These are phyloP conservation scores for Notechis scutatus DNA, from an alignment of 2,113 vertebrate species.

Conservation along the genomic window DNA sequence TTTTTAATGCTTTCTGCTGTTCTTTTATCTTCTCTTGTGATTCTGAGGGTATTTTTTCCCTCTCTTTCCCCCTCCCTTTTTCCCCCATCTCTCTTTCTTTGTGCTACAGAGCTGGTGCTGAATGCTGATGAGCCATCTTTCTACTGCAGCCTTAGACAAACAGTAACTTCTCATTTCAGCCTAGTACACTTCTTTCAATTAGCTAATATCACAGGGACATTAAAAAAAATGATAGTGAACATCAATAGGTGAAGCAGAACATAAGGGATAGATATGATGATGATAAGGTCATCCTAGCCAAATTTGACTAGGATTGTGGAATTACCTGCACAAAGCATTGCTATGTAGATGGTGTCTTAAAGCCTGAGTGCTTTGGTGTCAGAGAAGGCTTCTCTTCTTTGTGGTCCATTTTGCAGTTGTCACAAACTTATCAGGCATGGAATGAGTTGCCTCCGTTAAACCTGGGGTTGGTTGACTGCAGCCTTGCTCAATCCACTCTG, in stretches of 20 bases:
- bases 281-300: not conserved
- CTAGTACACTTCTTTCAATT: constrained; percentile 33
- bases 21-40: constrained; percentile 54
- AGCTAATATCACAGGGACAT: constrained; percentile 4
- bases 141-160: constrained; percentile 24
- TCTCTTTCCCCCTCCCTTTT: not conserved
- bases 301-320: constrained; percentile 7
- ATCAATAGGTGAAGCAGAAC: constrained; percentile 29
- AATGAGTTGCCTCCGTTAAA: not conserved
- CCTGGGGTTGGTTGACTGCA: not conserved
- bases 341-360: not conserved
- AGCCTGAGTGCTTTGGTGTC: not conserved
- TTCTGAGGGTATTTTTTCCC: constrained; percentile 22
- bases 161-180: constrained; percentile 42
- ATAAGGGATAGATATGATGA: constrained; percentile 26
- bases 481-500: not conserved
- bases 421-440: not conserved
- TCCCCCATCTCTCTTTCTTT: constrained; percentile 30
- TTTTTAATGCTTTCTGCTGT: constrained; percentile 40
- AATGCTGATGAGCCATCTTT: constrained; percentile 49
- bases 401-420: not conserved
- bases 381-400: not conserved
- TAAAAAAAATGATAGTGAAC: constrained; percentile 16
- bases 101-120: constrained; percentile 17
- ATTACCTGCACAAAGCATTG: not conserved